A percentile compares a stretch with the other conserved stretches of the same genome.
Conservation (phyloP, 1,140 invertebrate species). For the Hypothenemus hampei region DNA sequence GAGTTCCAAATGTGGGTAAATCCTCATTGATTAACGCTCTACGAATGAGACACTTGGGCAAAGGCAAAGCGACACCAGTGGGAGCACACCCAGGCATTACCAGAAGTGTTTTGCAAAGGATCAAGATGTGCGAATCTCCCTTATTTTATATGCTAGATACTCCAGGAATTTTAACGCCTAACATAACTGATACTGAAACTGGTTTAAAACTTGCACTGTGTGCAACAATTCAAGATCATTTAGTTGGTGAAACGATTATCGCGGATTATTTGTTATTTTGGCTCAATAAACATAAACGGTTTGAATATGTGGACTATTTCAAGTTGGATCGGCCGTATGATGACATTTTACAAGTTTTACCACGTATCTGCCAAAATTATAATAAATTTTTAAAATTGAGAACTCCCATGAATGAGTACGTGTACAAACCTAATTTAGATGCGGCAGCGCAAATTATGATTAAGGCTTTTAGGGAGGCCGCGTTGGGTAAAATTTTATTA, state of each 20-base stretch:
- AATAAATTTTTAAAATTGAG: slow-evolving; percentile 52
- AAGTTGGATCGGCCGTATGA: slow-evolving; percentile 59
- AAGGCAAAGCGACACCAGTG: slow-evolving; percentile 64
- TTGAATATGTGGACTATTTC: slow-evolving; percentile 63
- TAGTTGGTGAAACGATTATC: slow-evolving; percentile 79
- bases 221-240: slow-evolving; percentile 77
- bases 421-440: slow-evolving; percentile 57
- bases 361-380: slow-evolving; percentile 54
- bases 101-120: slow-evolving; percentile 72
- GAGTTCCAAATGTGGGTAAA: slow-evolving; percentile 98
- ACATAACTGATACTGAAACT: slow-evolving; percentile 65
- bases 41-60: slow-evolving; percentile 66
- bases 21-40: slow-evolving; percentile 92
- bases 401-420: slow-evolving; percentile 49
- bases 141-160: slow-evolving; percentile 87
- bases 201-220: slow-evolving; percentile 88
- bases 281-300: slow-evolving; percentile 74
- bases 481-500: slow-evolving; percentile 61
- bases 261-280: slow-evolving; percentile 91
- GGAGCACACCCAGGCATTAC: slow-evolving; percentile 87
- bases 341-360: slow-evolving; percentile 60
- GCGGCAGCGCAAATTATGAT: slow-evolving; percentile 59
- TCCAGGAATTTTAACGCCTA: slow-evolving; percentile 86
- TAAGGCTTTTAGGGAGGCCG: slow-evolving; percentile 59
- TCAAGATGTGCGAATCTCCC: slow-evolving; percentile 81